Base-by-base conservation (phyloP, 2,113 vertebrate genomes). In the Tenebrosternarchus preto region DNA sequence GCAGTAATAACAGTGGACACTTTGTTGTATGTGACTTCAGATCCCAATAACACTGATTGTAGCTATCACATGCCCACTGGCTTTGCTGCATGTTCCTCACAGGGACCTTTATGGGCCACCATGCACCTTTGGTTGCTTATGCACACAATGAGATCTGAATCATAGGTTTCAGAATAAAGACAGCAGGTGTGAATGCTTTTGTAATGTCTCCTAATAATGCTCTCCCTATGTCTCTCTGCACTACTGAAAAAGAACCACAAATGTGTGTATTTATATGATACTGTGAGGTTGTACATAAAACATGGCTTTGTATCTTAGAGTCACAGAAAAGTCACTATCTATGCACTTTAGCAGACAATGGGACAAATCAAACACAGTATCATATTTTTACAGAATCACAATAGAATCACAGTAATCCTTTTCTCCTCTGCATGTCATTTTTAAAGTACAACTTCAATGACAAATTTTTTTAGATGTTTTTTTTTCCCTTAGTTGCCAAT, bases 1-100 rank as follows among this genome's bases (percentile, higher is more conserved):
- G n/a, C 68, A 77, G 53, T 75, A 80, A 88, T 36, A 55, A 76
- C 33, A 75, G 56, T 20, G 67, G 22, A 24, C 39, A 72, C 66
- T 50, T 29, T 60, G 24, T 43, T 73, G 46, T 81, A 76, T 73
- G 27, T 83, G 46, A 46, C 24, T 77, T 64, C 77, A 57, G 73
- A 84, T 86, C 85, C 85, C 85, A 86, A 86, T 86, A 86, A 86
- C 85, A 61, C 67, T 57, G 55, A 73, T 33, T 70, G 69, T 73
- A 77, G 63, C 36, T 77, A 63, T 63, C 11, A 67, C 66, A 79
- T 3, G 31, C 57, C 78, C 63, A 75, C 82, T 82, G 82, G 82
- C 82, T 86, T 81, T 80, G 85, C 80, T 80, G 85, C 85, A 84
- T 82, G 82, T 80, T 82, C 61, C 77, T 46, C 53, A 57, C 63